These are phyloP conservation scores for Oncorhynchus keta DNA, from an alignment of 2,113 vertebrate genomes.

Conservation along the genomic window DNA sequence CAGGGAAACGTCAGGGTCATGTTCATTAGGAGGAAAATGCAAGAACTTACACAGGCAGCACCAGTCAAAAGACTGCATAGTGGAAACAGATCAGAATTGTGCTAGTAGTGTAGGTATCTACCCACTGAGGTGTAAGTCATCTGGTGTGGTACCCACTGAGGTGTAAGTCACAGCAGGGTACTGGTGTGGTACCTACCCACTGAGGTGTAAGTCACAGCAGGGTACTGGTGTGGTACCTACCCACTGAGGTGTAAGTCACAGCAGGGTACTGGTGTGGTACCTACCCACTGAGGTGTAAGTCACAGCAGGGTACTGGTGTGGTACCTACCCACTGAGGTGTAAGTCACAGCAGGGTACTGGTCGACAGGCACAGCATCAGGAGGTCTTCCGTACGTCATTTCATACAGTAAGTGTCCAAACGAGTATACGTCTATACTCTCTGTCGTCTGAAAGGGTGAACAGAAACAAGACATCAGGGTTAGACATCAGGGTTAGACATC, in stretches of 20 bases:
- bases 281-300: not conserved
- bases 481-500: too few species aligned
- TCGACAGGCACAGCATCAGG: constrained; percentile 86
- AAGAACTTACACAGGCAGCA: too few species aligned
- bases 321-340: constrained; percentile 83
- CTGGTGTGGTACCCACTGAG: too few species aligned
- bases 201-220: not conserved
- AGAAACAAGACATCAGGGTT: too few species aligned
- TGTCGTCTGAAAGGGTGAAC: constrained; percentile 73
- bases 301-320: not conserved
- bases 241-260: not conserved
- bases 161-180: too few species aligned
- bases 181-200: not conserved
- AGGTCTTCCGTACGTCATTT: constrained; percentile 92
- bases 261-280: constrained; percentile 34
- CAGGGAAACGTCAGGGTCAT: too few species aligned
- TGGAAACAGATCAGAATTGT: not conserved
- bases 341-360: constrained; percentile 80
- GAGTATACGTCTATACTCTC: constrained; percentile 91
- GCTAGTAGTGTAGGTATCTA: too few species aligned
- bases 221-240: not conserved
- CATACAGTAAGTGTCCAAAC: constrained; percentile 93
- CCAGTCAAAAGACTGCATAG: too few species aligned
- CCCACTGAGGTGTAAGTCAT: too few species aligned
- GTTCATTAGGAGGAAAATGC: too few species aligned